These are phyloP conservation scores for Macropis europaea DNA, from an alignment of 2,888 invertebrate species.

Conservation along the genomic window DNA sequence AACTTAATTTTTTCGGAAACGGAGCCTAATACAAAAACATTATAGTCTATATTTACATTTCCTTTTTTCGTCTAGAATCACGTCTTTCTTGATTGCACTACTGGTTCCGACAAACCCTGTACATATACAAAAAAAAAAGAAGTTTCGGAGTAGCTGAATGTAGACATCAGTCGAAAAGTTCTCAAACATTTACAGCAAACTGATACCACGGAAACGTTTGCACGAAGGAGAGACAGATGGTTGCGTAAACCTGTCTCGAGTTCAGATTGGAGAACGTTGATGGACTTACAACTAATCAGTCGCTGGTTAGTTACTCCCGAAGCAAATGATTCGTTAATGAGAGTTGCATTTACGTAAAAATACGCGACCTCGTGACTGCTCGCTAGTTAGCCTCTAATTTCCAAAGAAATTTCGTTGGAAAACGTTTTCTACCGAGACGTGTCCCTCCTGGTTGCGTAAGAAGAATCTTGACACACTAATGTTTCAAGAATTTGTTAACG, in stretches of 20 bases:
- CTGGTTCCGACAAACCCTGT: no score
- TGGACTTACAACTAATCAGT: conserved; percentile 11
- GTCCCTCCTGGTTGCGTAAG: conserved; percentile 36
- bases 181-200: neutral
- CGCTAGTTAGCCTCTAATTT: neutral
- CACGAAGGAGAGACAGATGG: neutral
- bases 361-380: neutral
- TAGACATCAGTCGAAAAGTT: no score
- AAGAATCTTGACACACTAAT: no score
- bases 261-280: conserved; percentile 2
- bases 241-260: conserved; percentile 9
- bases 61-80: no score
- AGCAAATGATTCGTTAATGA: conserved; percentile 19
- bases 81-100: no score
- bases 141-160: no score
- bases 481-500: no score
- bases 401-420: conserved; percentile 43
- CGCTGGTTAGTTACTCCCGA: neutral
- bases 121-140: no score
- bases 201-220: neutral
- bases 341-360: conserved; percentile 15
- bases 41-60: no score
- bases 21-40: no score
- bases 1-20: no score
- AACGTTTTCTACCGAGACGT: neutral